A percentile compares a stretch with the other conserved stretches of the same genome.
These are phyloP conservation scores for Odontamblyopus rebecca DNA, from an alignment of 2,797 vertebrate species.

Conservation along the genomic window DNA sequence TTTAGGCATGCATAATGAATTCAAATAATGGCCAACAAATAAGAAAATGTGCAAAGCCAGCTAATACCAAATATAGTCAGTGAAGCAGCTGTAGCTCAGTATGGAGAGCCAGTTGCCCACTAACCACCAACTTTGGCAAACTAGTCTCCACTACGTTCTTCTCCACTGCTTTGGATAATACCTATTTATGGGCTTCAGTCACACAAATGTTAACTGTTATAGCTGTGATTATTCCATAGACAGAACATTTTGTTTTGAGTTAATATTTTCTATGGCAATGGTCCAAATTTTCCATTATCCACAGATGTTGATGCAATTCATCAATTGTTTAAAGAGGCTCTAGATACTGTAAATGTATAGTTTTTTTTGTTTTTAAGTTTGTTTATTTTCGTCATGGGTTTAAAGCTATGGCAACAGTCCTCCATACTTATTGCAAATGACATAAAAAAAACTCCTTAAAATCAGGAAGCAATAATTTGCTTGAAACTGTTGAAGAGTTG, in stretches of 20 bases:
- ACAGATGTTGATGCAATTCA: too few relatives aligned
- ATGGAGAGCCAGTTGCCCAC: neutral
- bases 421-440: neutral
- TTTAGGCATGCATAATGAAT: neutral
- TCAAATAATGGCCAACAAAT: neutral
- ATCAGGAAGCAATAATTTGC: too few relatives aligned
- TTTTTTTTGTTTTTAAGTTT: too few relatives aligned
- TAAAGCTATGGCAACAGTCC: neutral
- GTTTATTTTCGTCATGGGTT: neutral
- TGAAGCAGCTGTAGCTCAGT: neutral
- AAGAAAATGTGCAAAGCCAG: neutral
- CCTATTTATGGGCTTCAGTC: neutral
- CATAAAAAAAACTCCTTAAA: neutral
- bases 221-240: neutral
- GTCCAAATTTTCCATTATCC: neutral
- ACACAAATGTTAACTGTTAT: neutral
- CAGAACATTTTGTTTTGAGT: neutral
- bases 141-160: too few relatives aligned
- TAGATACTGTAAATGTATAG: too few relatives aligned
- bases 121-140: neutral
- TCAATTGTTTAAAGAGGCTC: too few relatives aligned
- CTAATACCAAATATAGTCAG: neutral
- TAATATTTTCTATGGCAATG: neutral
- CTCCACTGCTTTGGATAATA: too few relatives aligned
- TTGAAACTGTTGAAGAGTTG: neutral